Percentiles rank a stretch among this genome's conserved stretches.
These are phyloP conservation scores for Streblospio benedicti DNA, from an alignment of 1,140 invertebrate genomes.

Conservation along the genomic window DNA sequence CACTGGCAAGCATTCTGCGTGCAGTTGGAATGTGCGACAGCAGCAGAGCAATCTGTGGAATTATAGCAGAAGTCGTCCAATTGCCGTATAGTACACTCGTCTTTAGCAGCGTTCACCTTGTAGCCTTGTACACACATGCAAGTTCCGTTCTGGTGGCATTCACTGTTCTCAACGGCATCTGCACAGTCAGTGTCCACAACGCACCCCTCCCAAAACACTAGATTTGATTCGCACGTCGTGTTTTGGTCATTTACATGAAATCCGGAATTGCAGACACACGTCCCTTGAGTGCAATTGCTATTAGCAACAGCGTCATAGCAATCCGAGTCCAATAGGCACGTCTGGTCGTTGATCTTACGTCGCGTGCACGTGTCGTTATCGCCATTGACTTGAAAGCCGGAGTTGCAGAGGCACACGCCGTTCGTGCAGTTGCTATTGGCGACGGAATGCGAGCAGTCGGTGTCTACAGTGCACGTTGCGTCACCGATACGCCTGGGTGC, in stretches of 20 bases:
- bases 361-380: constrained; percentile 8
- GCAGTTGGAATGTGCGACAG: not conserved
- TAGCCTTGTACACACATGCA: constrained; percentile 20
- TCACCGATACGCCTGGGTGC: constrained; percentile 16
- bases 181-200: constrained; percentile 17
- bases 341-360: constrained; percentile 10
- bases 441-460: constrained; percentile 21
- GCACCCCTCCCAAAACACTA: constrained; percentile 18
- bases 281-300: constrained; percentile 10
- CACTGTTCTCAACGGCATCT: constrained; percentile 19
- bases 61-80: not conserved
- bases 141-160: constrained; percentile 7
- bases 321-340: not conserved
- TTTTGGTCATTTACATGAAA: not conserved
- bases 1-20: not conserved
- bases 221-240: constrained; percentile 13
- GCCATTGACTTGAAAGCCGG: constrained; percentile 11
- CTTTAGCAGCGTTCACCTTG: constrained; percentile 1
- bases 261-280: constrained; percentile 10
- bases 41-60: not conserved
- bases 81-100: not conserved
- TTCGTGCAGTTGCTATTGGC: constrained; percentile 18
- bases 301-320: not conserved
- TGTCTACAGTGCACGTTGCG: constrained; percentile 11
- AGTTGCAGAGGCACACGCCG: constrained; percentile 16